Base-by-base conservation (phyloP, 2,113 vertebrate species). In the Etia nguti region DNA sequence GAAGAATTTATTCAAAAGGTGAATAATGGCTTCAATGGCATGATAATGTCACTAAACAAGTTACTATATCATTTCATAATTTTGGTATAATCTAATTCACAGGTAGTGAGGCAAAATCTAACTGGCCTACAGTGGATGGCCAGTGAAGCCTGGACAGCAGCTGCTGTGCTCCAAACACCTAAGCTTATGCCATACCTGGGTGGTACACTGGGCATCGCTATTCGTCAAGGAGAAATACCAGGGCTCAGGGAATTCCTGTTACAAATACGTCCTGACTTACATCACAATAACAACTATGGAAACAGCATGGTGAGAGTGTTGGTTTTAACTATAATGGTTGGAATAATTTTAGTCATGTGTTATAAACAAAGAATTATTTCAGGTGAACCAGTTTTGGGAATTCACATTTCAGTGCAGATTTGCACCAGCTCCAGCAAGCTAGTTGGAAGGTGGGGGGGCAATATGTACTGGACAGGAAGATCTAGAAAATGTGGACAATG, bases 391-490 rank as follows among this genome's bases (percentile, higher is more conserved):
- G 54, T 93, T 91, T 62, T 93, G 92, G 92, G 92, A 93, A 82
- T 8, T 81, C 4, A 29, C 75, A 41, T 93, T 93, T 89, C 50
- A 90, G 43, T 91, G 92, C 0, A 83, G 81, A 8, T 90, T 93
- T 89, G 60, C 50, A 0, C 65, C 90, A 31, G 38, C 83, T 86
- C 60, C 84, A 29, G 31, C 62, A 81, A 80, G 20, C 2, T 92
- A 55, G 86, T 3, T 77, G 31, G 85, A 84, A 18, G 56, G 20
- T 57, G 91, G 46, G 1, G 81, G 70, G 48, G 41, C 26, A 10
- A 0, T 90, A 1, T 95, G 93, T 4, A 94, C 94, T 70, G 95
- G 96, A 50, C 36, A 94, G 24, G 96, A 95, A 89, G 80, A 90
- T 7, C 80, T 96, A n/a, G 6, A 34, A 36, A 36, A 36, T 36